Evolutionary conservation across 2,888 invertebrate species (phyloP), one percentile per base, ranked within the genome.

Genomic region (Herminia tarsipennalis): DNA sequence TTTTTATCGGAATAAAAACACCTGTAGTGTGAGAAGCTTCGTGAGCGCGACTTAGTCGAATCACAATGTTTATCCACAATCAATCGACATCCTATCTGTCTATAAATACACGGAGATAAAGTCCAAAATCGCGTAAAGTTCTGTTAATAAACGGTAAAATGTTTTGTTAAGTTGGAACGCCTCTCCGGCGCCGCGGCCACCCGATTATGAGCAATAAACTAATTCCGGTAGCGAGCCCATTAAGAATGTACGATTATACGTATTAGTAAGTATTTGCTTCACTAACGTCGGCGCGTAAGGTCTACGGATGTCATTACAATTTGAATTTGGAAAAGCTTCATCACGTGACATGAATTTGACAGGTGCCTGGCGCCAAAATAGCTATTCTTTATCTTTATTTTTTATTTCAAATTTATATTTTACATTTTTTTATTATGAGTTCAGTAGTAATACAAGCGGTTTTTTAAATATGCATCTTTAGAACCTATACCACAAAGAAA

Each of bases 161-260:
- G 54, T 69, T 56, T 60, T 63, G 69, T 72, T 64, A 61, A 71
- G 73, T 71, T 76, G 81, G 71, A 82, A 86, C 86, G 88, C 84
- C 86, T 84, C 68, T 73, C 69, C 75, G 89, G 88, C 88, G 88
- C 87, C 86, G 71, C 66, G 70, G 75, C 73, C 70, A 74, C 73
- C 74, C 83, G 85, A 86, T 87, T 88, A 87, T 83, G 81, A 79
- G 82, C 83, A 75, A 88, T 90, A 88, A 88, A 88, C 78, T 76
- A 88, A 89, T 89, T 86, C 89, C 90, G 87, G 89, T 89, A 90
- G 89, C 88, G 66, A 70, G 67, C 69, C 78, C 76, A 83, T 84
- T 86, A 86, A 78, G 67, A 77, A 76, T 70, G 66, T 78, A 76
- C 76, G 77, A 80, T 82, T 84, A 83, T 81, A 76, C 71, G 70